Evolutionary conservation across 2,113 vertebrate species (phyloP).

Genomic region (Sebastes schlegelii): DNA sequence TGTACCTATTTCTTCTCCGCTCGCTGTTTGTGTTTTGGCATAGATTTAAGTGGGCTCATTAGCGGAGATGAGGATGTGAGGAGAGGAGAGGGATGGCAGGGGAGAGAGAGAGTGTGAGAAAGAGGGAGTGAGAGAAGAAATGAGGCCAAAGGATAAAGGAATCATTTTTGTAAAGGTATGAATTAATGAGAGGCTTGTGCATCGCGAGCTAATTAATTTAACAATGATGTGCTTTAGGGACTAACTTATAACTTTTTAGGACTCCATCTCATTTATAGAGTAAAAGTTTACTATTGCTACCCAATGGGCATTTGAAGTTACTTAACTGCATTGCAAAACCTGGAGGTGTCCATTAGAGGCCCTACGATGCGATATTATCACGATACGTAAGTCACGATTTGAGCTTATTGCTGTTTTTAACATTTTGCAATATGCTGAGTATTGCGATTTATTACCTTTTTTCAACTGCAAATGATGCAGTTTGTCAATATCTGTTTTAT

Average conservation of each 20-base stretch:
- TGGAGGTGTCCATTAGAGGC: constrained; percentile 15
- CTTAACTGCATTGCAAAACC: constrained; percentile 37
- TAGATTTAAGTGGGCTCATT: constrained; percentile 78
- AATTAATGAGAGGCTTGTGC: constrained; percentile 65
- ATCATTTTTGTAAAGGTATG: constrained; percentile 69
- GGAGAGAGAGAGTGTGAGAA: constrained; percentile 9
- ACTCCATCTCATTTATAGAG: constrained; percentile 32
- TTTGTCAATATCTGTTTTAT: too few species aligned
- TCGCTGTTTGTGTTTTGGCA: constrained; percentile 78
- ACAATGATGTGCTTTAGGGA: constrained; percentile 56
- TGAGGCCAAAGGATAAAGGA: constrained; percentile 57
- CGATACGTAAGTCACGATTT: too few species aligned
- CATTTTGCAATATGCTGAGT: too few species aligned
- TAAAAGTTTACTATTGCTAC: constrained; percentile 41
- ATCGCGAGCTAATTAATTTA: constrained; percentile 60
- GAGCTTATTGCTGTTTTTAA: too few species aligned
- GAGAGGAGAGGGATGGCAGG: constrained; percentile 54
- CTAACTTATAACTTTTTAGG: constrained; percentile 46
- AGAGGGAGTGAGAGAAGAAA: constrained; percentile 34
- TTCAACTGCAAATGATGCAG: too few species aligned
- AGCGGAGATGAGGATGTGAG: constrained; percentile 67
- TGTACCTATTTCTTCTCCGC: constrained; percentile 68
- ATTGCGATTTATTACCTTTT: too few species aligned
- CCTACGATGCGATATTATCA: too few species aligned
- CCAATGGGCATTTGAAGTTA: constrained; percentile 27